phyloP scores from a whole-genome alignment of 2,797 vertebrate species.

The Onychomys arenicola region DNA sequence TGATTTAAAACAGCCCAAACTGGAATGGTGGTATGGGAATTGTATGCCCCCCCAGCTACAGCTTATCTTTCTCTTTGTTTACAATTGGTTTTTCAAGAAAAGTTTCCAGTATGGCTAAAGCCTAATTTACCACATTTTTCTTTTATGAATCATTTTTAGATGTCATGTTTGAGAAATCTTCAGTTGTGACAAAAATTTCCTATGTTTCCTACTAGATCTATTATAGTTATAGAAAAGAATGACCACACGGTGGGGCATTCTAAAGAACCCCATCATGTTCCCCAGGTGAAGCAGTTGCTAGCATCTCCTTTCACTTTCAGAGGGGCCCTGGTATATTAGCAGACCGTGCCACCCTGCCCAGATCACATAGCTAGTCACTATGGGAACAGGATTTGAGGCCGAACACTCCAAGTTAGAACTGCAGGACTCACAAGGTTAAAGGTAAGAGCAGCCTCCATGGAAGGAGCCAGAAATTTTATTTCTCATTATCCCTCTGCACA shows the following conservation, averaged over 20 bases:
- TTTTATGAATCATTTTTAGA: conserved; percentile 10
- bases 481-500: background rate
- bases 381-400: background rate
- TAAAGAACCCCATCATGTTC: background rate
- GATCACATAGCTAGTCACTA: background rate
- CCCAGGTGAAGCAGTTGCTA: background rate
- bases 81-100: background rate
- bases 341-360: background rate
- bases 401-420: conserved; percentile 8
- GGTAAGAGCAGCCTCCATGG: background rate
- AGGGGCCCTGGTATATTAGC: background rate
- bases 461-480: conserved; percentile 43
- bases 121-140: background rate
- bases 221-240: background rate
- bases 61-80: background rate
- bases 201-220: background rate
- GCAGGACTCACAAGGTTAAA: conserved; percentile 43
- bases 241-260: background rate
- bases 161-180: background rate
- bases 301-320: background rate
- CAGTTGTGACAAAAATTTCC: background rate
- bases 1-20: background rate
- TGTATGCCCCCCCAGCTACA: background rate
- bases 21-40: background rate
- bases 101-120: background rate